Base-by-base conservation (phyloP, 2,888 invertebrate species). In the Drosophila helvetica region DNA sequence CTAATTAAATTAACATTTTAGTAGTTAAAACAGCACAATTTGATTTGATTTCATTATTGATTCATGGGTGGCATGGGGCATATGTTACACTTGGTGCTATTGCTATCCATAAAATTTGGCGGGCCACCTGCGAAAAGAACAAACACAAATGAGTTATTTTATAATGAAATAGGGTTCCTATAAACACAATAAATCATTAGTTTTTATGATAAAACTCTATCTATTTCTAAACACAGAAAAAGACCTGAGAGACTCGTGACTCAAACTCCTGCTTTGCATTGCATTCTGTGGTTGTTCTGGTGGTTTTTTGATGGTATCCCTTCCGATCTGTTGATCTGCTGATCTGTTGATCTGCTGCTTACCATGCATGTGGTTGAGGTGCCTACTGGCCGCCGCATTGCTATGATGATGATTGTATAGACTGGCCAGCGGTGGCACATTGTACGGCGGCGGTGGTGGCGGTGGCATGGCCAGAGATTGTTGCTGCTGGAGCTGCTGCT, bases 61-160 rank as follows among this genome's bases (percentile, higher is more conserved):
- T 90, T 90, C 88, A 90, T 89, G 62, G 90, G 90, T 78, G 90
- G 87, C 90, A 90, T 90, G 70, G 90, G 90, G 57, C 90, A 90
- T 78, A 90, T 89, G 75, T 89, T 86, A 75, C 90, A 90, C 86
- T 89, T 88, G 55, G 86, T 81, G 81, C 83, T 88, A 79, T 88
- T 81, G 81, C 83, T 88, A 79, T 88, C 88, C 78, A 90, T 88
- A 79, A 88, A 88, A 67, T 84, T 88, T 78, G 90, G 77, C 69
- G 89, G 79, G 67, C 86, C 90, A 83, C 87, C 86, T 86, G 74
- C 4, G 17, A 22, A 43, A 62, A 15, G 60, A 59, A 70, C 27
- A 42, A 38, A 65, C 46, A 55, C 57, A 25, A 60, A 38, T 60
- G 48, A 60, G 48, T 70, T 59, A 47, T 10, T 33, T 18, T n/a